Conservation (phyloP, 92 coral and sea anemone species). For the Parazoanthus atlanticus region DNA sequence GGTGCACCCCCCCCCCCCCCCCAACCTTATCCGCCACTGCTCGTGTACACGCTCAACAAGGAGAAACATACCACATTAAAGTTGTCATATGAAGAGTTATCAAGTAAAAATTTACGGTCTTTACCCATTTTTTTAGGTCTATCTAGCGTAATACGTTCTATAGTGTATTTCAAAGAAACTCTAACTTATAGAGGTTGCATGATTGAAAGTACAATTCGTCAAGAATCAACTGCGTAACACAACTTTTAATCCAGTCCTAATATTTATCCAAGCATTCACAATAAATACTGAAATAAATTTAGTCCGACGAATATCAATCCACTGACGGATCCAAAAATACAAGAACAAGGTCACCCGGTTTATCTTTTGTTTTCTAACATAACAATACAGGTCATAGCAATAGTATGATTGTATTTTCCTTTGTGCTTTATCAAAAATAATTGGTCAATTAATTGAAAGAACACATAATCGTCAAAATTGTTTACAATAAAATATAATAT, state of each 20-base stretch:
- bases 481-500: no score
- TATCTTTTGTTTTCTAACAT: no score
- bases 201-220: neutral
- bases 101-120: neutral
- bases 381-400: neutral
- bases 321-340: neutral
- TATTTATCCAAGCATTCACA: no score
- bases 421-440: neutral
- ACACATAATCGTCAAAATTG: neutral
- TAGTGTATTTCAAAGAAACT: neutral
- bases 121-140: neutral
- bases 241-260: neutral
- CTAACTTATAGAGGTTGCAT: neutral
- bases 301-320: neutral
- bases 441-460: neutral
- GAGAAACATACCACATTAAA: neutral
- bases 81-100: neutral
- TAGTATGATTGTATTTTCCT: neutral
- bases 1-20: no score
- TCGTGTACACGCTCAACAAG: neutral
- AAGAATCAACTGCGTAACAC: neutral
- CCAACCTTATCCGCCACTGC: no score
- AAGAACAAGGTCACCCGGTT: neutral
- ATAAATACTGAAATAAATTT: neutral
- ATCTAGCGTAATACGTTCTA: neutral